These are phyloP conservation scores for Clarias macrocephalus DNA, from an alignment of 2,113 vertebrate species.

Conservation along the genomic window DNA sequence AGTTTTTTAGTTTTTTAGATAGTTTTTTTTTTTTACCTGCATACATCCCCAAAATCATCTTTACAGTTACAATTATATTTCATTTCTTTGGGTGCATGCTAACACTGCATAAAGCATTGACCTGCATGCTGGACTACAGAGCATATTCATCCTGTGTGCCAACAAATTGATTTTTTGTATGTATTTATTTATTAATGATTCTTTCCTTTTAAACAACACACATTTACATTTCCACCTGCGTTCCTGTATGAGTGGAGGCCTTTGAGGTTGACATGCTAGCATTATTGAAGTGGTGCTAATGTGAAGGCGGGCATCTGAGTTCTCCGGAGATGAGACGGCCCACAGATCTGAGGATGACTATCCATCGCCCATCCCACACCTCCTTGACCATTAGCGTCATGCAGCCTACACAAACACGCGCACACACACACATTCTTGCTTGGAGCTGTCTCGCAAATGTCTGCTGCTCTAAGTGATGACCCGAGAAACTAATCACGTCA, in stretches of 20 bases:
- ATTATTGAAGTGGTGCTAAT: not conserved
- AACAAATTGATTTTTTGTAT: no score
- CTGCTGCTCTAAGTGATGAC: conserved; percentile 47
- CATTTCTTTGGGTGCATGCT: no score
- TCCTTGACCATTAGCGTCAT: not conserved
- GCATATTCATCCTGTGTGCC: no score
- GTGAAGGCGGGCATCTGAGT: not conserved
- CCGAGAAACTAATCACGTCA: conserved; percentile 47
- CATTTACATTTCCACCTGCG: not conserved
- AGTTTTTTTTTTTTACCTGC: no score
- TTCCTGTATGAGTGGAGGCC: not conserved
- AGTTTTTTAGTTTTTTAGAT: no score
- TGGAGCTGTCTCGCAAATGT: conserved; percentile 36
- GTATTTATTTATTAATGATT: no score
- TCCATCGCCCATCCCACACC: not conserved
- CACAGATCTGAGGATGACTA: not conserved
- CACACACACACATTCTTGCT: conserved; percentile 40
- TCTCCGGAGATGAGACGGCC: not conserved
- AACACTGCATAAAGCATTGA: no score
- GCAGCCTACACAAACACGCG: not conserved
- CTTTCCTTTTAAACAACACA: no score
- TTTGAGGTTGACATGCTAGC: not conserved
- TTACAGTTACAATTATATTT: no score
- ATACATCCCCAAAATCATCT: no score
- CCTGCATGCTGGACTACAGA: no score